Percentiles rank a stretch among this genome's conserved stretches.
Conservation (phyloP, 1,140 invertebrate species). For the Zaprionus inermis region DNA sequence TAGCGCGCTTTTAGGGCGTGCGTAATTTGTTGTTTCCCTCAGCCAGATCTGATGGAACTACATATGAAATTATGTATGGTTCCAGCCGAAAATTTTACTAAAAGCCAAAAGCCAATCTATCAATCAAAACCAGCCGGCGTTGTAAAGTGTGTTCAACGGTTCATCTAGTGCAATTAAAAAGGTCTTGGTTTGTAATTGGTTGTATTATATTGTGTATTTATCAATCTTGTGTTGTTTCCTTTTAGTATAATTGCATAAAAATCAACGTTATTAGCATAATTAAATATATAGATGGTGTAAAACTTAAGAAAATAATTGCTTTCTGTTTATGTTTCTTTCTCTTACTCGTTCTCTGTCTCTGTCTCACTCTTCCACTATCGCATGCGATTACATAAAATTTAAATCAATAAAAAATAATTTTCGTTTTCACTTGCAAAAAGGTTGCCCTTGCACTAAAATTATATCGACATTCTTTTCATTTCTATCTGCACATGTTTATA, state of each 20-base stretch:
- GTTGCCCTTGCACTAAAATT: slow-evolving; percentile 70
- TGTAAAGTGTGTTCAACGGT: slow-evolving; percentile 9
- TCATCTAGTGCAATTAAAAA: slow-evolving; percentile 50
- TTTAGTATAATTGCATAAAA: slow-evolving; percentile 79
- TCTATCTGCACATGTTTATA: slow-evolving; percentile 43
- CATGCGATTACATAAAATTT: slow-evolving; percentile 49
- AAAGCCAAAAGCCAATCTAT: slow-evolving; percentile 5
- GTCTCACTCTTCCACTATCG: slow-evolving; percentile 11
- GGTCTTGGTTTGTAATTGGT: slow-evolving; percentile 60
- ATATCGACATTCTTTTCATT: slow-evolving; percentile 76
- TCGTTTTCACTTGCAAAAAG: slow-evolving; percentile 60
- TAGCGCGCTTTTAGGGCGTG: slow-evolving; percentile 10
- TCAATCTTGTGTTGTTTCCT: slow-evolving; percentile 73
- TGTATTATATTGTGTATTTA: slow-evolving; percentile 77
- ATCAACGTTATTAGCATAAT: slow-evolving; percentile 76
- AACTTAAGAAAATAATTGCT: slow-evolving; percentile 62
- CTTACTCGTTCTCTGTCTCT: slow-evolving; percentile 8
- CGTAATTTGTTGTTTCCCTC: background rate
- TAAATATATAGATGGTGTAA: slow-evolving; percentile 66
- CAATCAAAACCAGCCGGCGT: slow-evolving; percentile 3
- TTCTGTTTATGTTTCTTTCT: slow-evolving; percentile 29
- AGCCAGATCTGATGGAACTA: background rate
- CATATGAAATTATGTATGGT: background rate
- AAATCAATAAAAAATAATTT: slow-evolving; percentile 62
- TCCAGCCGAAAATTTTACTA: slow-evolving; percentile 1